Evolutionary conservation across 2,797 vertebrate genomes (phyloP).

Genomic region (Poeciliopsis turneri): DNA sequence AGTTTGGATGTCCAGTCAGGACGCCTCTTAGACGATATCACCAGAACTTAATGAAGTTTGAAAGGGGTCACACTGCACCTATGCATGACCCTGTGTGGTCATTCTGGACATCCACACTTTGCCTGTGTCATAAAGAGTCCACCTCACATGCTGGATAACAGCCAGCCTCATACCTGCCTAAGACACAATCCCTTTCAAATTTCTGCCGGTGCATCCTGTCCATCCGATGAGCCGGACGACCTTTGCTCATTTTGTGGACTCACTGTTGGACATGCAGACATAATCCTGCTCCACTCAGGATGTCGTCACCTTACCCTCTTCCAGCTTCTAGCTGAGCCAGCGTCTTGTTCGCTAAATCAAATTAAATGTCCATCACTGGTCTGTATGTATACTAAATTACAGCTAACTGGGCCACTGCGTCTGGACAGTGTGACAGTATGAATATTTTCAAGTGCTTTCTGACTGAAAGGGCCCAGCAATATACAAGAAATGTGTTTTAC

Average conservation of each 20-base stretch:
- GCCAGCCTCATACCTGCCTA: neutral
- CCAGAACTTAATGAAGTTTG: neutral
- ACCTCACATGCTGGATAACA: neutral
- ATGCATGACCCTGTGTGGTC: neutral
- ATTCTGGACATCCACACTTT: neutral
- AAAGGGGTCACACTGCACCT: neutral
- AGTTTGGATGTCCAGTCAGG: neutral
- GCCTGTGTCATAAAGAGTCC: neutral
- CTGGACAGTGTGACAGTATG: neutral
- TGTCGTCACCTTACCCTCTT: neutral
- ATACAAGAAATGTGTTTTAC: neutral
- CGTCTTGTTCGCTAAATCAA: neutral
- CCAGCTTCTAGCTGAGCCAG: neutral
- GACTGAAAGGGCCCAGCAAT: neutral
- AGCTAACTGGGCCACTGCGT: neutral
- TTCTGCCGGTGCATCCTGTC: neutral
- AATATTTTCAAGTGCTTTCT: neutral
- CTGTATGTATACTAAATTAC: neutral
- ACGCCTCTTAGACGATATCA: neutral
- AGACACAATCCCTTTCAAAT: neutral
- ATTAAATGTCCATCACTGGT: neutral
- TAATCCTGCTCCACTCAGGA: neutral
- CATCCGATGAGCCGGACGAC: neutral
- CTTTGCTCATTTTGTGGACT: neutral
- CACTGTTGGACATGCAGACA: neutral